Evolutionary conservation across 2,797 vertebrate genomes (phyloP), one percentile per base, ranked within the genome.

Genomic region (Aeoliscus strigatus): DNA sequence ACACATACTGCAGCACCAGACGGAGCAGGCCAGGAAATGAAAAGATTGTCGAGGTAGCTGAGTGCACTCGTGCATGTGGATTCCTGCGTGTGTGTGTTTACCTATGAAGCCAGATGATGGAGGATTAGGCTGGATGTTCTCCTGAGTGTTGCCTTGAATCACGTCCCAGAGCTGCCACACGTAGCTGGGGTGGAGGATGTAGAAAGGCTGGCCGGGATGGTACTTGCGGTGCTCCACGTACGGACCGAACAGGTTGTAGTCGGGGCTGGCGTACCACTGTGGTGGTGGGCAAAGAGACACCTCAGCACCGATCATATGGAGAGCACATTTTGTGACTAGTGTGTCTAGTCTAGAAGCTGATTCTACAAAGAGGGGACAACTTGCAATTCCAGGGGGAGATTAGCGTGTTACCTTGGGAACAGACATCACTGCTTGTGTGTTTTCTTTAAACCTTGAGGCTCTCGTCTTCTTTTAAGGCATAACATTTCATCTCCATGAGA

Each of bases 71-170:
- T 21, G 34, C 26, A 35, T 15, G 15, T 10, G 8, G 7, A 7
- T 37, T 52, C n/a, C n/a, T n/a, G n/a, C n/a, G n/a, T n/a, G n/a
- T 57, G 17, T 29, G 17, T 23, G 76, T 90, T 70, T 86, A 96
- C 96, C 96, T 63, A 96, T 96, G 80, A 99, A 99, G 46, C 96
- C 96, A 39, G 96, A 98, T 26, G 96, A 99, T 8, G 96, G 96
- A 2, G 96, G 96, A 51, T 99, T 99, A 64, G 94, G 96, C 68
- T 98, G 96, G 75, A 99, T 98, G 74, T 90, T 93, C 82, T 97
- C 94, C 66, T 89, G 83, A 24, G 92, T 96, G 79, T 97, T 98
- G 70, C 91, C 89, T 77, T 98, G 96, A 74, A 99, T 94, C 73
- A 97, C 84, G 51, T 99, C 94, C 96, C 96, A 99, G 27, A 99